Conservation (phyloP, 2,888 invertebrate species). For the Meiosimyza platycephala region DNA sequence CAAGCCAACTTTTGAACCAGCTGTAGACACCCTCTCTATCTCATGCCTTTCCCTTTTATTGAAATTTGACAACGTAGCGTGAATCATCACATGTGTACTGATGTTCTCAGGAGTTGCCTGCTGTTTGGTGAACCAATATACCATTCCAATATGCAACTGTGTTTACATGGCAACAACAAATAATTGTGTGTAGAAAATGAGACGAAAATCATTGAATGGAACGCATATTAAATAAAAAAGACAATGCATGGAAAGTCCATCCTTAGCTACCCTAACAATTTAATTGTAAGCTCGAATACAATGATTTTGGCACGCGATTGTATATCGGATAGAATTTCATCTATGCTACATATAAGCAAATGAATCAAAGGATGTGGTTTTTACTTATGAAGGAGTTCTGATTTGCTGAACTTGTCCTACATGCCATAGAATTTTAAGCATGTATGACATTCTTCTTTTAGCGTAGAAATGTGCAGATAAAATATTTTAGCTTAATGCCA, state of each 20-base stretch:
- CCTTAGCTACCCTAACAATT: not conserved
- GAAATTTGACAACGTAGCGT: slow-evolving; percentile 33
- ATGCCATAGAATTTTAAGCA: too few species aligned
- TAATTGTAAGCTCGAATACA: slow-evolving; percentile 13
- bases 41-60: not conserved
- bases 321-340: not conserved
- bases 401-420: too few species aligned
- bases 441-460: too few species aligned
- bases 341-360: not conserved
- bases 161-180: not conserved
- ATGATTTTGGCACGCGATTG: too few species aligned
- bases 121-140: not conserved
- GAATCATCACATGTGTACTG: slow-evolving; percentile 14
- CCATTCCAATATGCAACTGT: slow-evolving; percentile 24
- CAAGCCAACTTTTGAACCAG: slow-evolving; percentile 23
- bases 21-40: slow-evolving; percentile 1
- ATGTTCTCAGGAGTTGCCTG: slow-evolving; percentile 2
- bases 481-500: too few species aligned
- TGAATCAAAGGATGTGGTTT: not conserved
- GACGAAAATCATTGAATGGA: slow-evolving; percentile 10
- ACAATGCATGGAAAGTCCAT: slow-evolving; percentile 11
- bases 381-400: too few species aligned
- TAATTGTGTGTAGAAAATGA: not conserved
- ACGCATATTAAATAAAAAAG: slow-evolving; percentile 22
- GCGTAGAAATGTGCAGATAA: too few species aligned